These are phyloP conservation scores for Drosophila parthenogenetica DNA, from an alignment of 2,888 invertebrate species.

Conservation along the genomic window DNA sequence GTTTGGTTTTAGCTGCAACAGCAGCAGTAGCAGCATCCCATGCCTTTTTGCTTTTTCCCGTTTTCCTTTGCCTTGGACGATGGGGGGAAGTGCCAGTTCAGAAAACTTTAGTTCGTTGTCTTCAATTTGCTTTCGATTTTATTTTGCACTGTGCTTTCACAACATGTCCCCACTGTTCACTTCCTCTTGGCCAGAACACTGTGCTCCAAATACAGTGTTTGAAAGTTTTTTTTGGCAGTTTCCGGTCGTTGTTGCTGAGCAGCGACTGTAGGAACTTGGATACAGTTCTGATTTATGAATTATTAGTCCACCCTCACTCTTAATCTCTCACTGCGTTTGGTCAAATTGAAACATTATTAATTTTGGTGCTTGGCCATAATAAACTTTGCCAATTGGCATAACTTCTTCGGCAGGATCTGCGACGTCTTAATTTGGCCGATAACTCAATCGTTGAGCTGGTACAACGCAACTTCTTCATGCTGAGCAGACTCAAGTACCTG, in stretches of 20 bases:
- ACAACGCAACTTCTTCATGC: conserved; percentile 90
- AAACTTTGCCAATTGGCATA: conserved; percentile 54
- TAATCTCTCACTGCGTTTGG: neutral
- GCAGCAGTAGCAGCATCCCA: no score
- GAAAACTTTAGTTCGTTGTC: conserved; percentile 66
- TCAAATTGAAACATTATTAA: conserved; percentile 70
- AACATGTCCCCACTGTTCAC: conserved; percentile 9
- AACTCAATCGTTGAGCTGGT: conserved; percentile 89
- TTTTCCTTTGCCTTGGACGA: conserved; percentile 2
- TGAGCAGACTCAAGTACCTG: conserved; percentile 89
- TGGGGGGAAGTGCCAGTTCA: conserved; percentile 59
- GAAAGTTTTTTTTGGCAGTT: conserved; percentile 55
- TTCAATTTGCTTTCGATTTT: conserved; percentile 81
- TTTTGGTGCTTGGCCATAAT: conserved; percentile 62
- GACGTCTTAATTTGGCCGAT: conserved; percentile 88
- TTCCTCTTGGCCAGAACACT: conserved; percentile 34
- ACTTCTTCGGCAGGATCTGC: conserved; percentile 86
- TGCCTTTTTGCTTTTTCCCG: neutral
- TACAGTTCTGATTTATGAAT: conserved; percentile 67
- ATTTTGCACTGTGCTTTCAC: conserved; percentile 43
- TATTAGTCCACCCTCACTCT: conserved; percentile 50
- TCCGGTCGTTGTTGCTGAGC: conserved; percentile 39
- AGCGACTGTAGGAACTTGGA: conserved; percentile 4
- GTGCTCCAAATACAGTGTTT: conserved; percentile 12
- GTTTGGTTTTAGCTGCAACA: conserved; percentile 39